These are phyloP conservation scores for Erethizon dorsatum DNA, from an alignment of 2,797 vertebrate genomes.

Conservation along the genomic window DNA sequence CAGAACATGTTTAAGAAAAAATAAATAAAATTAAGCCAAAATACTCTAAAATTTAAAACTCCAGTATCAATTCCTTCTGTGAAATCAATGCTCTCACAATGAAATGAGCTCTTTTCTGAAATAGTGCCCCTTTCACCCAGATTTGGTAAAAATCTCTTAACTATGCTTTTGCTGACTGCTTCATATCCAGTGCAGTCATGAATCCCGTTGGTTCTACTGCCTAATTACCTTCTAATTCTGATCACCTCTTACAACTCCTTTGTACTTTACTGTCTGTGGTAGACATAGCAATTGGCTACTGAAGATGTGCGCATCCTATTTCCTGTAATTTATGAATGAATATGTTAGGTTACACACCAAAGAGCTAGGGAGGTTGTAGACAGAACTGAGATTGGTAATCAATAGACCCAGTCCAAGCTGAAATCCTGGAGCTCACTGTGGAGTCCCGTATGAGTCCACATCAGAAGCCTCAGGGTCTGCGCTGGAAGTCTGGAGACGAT, in stretches of 20 bases:
- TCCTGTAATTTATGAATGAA: accelerated
- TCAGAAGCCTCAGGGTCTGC: too few species aligned
- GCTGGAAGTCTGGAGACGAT: too few species aligned
- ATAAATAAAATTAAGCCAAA: neutral
- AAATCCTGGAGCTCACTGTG: too few species aligned
- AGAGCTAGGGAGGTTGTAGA: neutral
- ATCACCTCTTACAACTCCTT: neutral
- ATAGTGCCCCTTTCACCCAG: neutral
- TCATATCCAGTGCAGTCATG: neutral
- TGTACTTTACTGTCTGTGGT: neutral
- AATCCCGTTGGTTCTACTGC: neutral
- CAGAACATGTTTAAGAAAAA: neutral
- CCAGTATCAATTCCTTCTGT: neutral
- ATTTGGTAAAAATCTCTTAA: neutral
- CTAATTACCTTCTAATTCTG: neutral
- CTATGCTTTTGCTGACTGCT: neutral
- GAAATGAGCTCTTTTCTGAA: neutral
- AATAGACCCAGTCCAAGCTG: neutral
- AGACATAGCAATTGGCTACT: neutral
- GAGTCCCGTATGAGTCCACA: too few species aligned
- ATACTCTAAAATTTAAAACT: neutral
- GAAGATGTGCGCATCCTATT: neutral
- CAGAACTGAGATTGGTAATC: neutral
- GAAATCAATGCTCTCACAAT: neutral
- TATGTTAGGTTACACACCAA: neutral